A percentile compares a stretch with the other conserved stretches of the same genome.
Evolutionary conservation across 2,888 invertebrate genomes (phyloP).

Genomic region (Pyrocoelia pectoralis): DNA sequence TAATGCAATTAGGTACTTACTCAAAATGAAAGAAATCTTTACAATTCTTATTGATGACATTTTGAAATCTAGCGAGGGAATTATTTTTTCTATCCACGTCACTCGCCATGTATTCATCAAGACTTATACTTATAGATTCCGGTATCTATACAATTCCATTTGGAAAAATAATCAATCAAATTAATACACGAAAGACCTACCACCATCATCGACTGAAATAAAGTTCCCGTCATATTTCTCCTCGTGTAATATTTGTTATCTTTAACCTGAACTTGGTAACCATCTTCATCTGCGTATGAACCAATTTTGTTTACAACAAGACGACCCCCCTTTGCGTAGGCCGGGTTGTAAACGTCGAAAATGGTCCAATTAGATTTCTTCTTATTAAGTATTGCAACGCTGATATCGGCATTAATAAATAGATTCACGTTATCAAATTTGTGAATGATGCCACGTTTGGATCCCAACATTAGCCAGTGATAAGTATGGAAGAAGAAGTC

Average conservation of each 20-base stretch:
- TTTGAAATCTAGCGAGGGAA: slow-evolving; percentile 71
- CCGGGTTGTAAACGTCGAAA: slow-evolving; percentile 66
- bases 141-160: slow-evolving; percentile 48
- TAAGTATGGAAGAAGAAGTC: slow-evolving; percentile 50
- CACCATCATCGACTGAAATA: slow-evolving; percentile 66
- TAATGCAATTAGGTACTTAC: slow-evolving; percentile 56
- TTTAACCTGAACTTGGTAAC: slow-evolving; percentile 41
- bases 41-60: slow-evolving; percentile 66
- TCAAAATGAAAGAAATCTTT: slow-evolving; percentile 72
- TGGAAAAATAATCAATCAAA: not conserved
- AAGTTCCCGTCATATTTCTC: slow-evolving; percentile 65
- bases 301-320: slow-evolving; percentile 63
- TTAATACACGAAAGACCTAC: slow-evolving; percentile 46
- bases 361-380: slow-evolving; percentile 49
- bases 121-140: slow-evolving; percentile 55
- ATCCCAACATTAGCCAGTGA: slow-evolving; percentile 58
- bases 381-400: slow-evolving; percentile 49
- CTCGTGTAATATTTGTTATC: slow-evolving; percentile 50
- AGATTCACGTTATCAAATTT: slow-evolving; percentile 56
- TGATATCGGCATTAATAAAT: slow-evolving; percentile 62
- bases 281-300: slow-evolving; percentile 55
- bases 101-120: slow-evolving; percentile 64
- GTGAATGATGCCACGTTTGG: slow-evolving; percentile 46
- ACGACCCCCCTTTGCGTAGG: slow-evolving; percentile 63
- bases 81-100: slow-evolving; percentile 65